Evolutionary conservation across 2,113 vertebrate genomes (phyloP).

Genomic region (Entomyzon cyanotis): DNA sequence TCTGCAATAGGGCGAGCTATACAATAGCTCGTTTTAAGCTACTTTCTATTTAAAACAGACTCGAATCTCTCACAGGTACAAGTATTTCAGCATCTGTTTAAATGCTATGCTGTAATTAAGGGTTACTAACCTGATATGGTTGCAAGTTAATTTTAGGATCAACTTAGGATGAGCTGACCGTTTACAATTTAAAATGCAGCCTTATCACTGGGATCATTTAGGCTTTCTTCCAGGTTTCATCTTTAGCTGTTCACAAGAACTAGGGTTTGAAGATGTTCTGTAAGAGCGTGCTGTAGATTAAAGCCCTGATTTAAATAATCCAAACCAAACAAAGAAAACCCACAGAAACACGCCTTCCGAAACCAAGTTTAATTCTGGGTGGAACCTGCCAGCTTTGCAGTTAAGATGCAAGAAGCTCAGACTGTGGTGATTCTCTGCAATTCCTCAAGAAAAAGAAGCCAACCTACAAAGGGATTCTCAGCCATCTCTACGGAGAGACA

Average conservation of each 20-base stretch:
- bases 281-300: neutral
- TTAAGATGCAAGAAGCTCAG: neutral
- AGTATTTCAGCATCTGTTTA: neutral
- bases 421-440: neutral
- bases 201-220: neutral
- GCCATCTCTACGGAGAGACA: neutral
- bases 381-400: neutral
- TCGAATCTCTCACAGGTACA: neutral
- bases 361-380: neutral
- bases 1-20: neutral
- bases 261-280: neutral
- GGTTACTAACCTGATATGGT: neutral
- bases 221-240: slow-evolving; percentile 17
- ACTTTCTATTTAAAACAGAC: neutral
- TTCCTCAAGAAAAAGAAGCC: neutral
- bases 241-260: neutral
- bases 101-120: neutral
- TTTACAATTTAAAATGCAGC: neutral
- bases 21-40: neutral
- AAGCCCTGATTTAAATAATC: neutral
- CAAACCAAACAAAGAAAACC: neutral
- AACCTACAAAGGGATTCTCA: neutral
- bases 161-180: neutral
- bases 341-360: neutral
- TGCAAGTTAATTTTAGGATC: neutral